Evolutionary conservation across 2,113 vertebrate genomes (phyloP).

Genomic region (Okapia johnstoni): DNA sequence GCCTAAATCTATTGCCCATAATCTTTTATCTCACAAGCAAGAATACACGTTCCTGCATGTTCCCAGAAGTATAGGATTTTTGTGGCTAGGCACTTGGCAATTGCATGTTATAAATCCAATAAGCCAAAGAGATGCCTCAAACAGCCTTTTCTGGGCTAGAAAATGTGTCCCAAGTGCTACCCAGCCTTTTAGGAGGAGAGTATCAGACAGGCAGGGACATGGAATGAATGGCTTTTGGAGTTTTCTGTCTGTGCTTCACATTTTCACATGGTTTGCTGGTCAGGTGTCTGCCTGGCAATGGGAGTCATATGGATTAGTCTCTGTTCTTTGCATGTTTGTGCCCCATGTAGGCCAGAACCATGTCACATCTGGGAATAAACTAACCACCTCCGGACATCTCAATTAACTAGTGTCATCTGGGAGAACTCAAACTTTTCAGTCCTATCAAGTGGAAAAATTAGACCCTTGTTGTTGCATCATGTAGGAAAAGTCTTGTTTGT

Average conservation of each 20-base stretch:
- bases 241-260: conserved; percentile 20
- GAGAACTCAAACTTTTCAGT: conserved; percentile 32
- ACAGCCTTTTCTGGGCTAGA: background rate
- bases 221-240: background rate
- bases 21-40: background rate
- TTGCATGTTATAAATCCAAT: background rate
- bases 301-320: conserved; percentile 60
- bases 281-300: conserved; percentile 11
- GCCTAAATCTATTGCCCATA: background rate
- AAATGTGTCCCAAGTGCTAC: background rate
- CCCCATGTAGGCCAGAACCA: conserved; percentile 15
- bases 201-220: background rate
- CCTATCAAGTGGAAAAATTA: conserved; percentile 25
- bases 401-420: conserved; percentile 42
- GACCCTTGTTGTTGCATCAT: conserved; percentile 17
- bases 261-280: conserved; percentile 59
- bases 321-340: conserved; percentile 45
- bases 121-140: conserved; percentile 52
- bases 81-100: conserved; percentile 39
- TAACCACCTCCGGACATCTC: conserved; percentile 41
- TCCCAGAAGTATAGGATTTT: background rate
- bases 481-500: conserved; percentile 47
- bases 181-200: background rate
- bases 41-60: background rate
- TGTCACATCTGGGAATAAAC: conserved; percentile 54